A percentile compares a stretch with the other conserved stretches of the same genome.
Conservation (phyloP, 1,140 invertebrate genomes). For the Leptopilina clavipes region DNA sequence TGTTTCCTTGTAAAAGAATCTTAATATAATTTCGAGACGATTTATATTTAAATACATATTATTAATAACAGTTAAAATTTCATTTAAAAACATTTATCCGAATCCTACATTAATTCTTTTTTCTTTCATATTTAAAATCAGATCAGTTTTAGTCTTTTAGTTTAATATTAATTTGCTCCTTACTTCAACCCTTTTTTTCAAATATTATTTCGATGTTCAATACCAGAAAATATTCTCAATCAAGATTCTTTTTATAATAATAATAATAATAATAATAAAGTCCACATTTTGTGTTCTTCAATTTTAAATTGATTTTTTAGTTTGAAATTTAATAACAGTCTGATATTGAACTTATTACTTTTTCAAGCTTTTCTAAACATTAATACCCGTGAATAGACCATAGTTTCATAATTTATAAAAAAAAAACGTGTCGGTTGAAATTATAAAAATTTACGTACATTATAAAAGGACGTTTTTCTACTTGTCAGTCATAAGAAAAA, state of each 20-base stretch:
- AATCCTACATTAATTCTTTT: background rate
- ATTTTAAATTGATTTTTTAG: background rate
- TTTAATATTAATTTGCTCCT: too few species aligned
- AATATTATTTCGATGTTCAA: too few species aligned
- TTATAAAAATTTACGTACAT: conserved; percentile 9
- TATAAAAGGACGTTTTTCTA: conserved; percentile 42
- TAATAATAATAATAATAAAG: too few species aligned
- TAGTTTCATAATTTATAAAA: conserved; percentile 47
- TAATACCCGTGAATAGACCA: conserved; percentile 41
- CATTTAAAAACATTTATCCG: too few species aligned
- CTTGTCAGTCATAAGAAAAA: background rate
- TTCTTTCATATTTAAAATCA: background rate
- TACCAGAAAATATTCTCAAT: too few species aligned
- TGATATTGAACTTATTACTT: background rate
- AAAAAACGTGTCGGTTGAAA: conserved; percentile 39
- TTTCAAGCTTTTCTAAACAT: conserved; percentile 9
- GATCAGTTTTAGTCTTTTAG: background rate
- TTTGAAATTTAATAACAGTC: background rate
- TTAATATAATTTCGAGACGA: too few species aligned
- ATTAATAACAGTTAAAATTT: too few species aligned
- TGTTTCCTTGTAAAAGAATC: background rate
- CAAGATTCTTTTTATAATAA: too few species aligned
- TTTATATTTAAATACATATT: too few species aligned
- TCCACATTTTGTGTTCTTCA: too few species aligned
- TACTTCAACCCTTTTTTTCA: too few species aligned